Evolutionary conservation across 2,797 vertebrate genomes (phyloP).

Genomic region (Oryzias sinensis): DNA sequence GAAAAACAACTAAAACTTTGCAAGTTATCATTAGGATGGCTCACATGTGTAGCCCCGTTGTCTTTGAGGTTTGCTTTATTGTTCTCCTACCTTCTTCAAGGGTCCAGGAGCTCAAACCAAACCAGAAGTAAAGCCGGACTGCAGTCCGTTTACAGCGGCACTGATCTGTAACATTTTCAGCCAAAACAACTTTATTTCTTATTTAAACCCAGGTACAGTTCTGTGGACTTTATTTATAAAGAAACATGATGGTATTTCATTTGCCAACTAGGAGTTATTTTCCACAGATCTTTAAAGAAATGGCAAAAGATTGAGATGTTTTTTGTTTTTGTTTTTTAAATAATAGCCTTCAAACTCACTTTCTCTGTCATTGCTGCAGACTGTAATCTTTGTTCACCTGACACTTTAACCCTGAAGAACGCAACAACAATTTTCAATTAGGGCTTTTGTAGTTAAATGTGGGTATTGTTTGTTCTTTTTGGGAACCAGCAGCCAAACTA

Average conservation of each 20-base stretch:
- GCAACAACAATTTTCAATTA: no score
- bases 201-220: not conserved
- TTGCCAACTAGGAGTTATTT: conserved; percentile 53
- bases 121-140: conserved; percentile 1
- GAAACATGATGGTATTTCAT: conserved; percentile 8
- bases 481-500: no score
- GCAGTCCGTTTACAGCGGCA: no score
- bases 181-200: not conserved
- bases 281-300: conserved; percentile 11
- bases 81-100: conserved; percentile 11
- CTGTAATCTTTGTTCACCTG: conserved; percentile 19
- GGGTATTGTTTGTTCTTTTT: no score
- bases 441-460: no score
- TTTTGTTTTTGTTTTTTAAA: conserved; percentile 13
- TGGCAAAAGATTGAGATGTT: conserved; percentile 23
- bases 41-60: not conserved
- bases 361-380: no score
- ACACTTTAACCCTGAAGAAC: not conserved
- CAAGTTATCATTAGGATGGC: not conserved
- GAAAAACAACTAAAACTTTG: not conserved
- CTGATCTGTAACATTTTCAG: not conserved
- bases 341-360: not conserved
- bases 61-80: conserved; percentile 16
- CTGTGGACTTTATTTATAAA: not conserved
- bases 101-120: conserved; percentile 2